Evolutionary conservation across 2,113 vertebrate genomes (phyloP).

Genomic region (Mastomys coucha): DNA sequence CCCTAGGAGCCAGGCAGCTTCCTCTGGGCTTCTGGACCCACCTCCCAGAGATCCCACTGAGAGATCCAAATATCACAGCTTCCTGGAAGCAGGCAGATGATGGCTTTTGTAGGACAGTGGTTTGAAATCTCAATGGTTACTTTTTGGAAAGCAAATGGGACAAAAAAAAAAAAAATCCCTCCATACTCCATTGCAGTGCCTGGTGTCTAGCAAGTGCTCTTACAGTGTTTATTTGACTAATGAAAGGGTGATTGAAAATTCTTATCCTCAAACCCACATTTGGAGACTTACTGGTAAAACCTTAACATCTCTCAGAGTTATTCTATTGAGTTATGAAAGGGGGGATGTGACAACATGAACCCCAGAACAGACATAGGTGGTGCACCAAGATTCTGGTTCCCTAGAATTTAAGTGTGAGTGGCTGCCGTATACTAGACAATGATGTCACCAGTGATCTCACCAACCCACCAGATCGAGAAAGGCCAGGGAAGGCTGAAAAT

Average conservation of each 20-base stretch:
- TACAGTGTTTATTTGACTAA: not conserved
- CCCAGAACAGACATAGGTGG: slow-evolving; percentile 78
- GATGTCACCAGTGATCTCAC: slow-evolving; percentile 75
- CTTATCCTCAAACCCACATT: not conserved
- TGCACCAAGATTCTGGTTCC: slow-evolving; percentile 56
- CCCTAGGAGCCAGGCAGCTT: not conserved
- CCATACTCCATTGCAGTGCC: not conserved
- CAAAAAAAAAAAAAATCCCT: not conserved
- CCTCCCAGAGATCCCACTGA: accelerated
- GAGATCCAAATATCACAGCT: not conserved
- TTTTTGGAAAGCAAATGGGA: not conserved
- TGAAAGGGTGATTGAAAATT: not conserved
- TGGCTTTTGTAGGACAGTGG: not conserved
- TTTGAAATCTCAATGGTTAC: not conserved
- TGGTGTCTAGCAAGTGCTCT: not conserved
- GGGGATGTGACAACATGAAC: slow-evolving; percentile 42
- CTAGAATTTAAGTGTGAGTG: slow-evolving; percentile 78
- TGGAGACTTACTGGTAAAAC: slow-evolving; percentile 44
- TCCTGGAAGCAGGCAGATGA: not conserved
- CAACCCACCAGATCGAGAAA: slow-evolving; percentile 77
- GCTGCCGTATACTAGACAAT: slow-evolving; percentile 74
- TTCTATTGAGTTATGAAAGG: slow-evolving; percentile 23
- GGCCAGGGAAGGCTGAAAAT: slow-evolving; percentile 76
- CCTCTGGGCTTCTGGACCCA: not conserved
- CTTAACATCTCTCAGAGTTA: slow-evolving; percentile 11